Evolutionary conservation across 1,140 invertebrate genomes (phyloP).

Genomic region (Leptinotarsa texana): DNA sequence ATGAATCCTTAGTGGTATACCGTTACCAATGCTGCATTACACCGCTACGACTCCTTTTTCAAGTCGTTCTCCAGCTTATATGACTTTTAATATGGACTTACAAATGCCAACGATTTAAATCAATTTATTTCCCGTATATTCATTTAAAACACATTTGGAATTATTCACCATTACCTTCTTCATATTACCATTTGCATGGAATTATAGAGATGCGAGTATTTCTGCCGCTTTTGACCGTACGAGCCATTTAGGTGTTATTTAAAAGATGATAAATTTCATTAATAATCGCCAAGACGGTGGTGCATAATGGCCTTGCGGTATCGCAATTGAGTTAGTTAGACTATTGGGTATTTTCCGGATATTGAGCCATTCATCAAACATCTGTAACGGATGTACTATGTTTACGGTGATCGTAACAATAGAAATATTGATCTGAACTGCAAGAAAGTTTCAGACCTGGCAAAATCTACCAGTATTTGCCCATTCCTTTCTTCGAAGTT

Average conservation of each 20-base stretch:
- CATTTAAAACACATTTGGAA: constrained; percentile 6
- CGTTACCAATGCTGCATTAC: constrained; percentile 1
- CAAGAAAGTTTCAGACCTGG: too few species aligned
- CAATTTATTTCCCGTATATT: constrained; percentile 13
- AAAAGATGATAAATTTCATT: not conserved
- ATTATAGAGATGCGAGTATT: constrained; percentile 20
- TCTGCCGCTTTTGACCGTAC: constrained; percentile 8
- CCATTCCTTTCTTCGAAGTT: too few species aligned
- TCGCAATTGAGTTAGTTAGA: not conserved
- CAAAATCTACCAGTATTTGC: too few species aligned
- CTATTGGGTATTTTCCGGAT: not conserved
- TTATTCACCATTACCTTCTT: constrained; percentile 11
- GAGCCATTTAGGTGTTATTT: constrained; percentile 5
- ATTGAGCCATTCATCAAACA: not conserved
- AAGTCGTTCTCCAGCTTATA: not conserved
- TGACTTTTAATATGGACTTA: constrained; percentile 10
- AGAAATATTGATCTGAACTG: too few species aligned
- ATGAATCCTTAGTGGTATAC: not conserved
- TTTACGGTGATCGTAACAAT: too few species aligned
- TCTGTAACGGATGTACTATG: too few species aligned
- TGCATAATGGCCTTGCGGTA: not conserved
- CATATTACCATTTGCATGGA: constrained; percentile 4
- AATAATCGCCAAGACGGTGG: not conserved
- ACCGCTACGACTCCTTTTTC: constrained; percentile 5
- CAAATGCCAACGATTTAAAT: constrained; percentile 12